phyloP scores from a whole-genome alignment of 1,140 invertebrate genomes.

The Solenopsis fugax region DNA sequence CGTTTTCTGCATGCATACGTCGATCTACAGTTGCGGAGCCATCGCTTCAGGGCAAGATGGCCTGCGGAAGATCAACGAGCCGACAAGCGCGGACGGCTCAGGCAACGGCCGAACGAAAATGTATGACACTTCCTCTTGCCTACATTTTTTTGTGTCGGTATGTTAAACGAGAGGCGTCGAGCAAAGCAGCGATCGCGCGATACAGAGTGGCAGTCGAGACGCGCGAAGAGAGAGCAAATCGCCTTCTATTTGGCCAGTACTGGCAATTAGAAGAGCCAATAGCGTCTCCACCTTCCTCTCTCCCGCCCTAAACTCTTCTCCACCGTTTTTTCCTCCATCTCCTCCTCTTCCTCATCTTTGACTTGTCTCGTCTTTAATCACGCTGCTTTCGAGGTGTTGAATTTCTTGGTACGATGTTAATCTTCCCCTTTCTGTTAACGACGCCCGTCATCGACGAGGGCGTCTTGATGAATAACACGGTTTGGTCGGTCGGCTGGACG shows the following conservation, averaged over 20 bases:
- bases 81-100: constrained; percentile 20
- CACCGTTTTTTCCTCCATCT: not conserved
- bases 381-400: constrained; percentile 71
- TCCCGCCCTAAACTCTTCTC: not conserved
- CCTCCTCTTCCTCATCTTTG: not conserved
- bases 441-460: constrained; percentile 45
- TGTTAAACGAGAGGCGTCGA: constrained; percentile 80
- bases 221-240: constrained; percentile 46
- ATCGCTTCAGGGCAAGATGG: constrained; percentile 37
- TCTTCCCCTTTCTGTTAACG: constrained; percentile 55
- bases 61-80: constrained; percentile 50
- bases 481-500: constrained; percentile 26
- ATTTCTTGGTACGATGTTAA: constrained; percentile 74
- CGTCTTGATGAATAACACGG: constrained; percentile 54
- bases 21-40: constrained; percentile 19
- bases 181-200: constrained; percentile 66
- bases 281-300: constrained; percentile 44
- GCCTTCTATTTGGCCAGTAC: constrained; percentile 65
- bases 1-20: not conserved
- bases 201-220: not conserved
- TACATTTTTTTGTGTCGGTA: constrained; percentile 69
- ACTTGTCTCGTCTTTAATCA: constrained; percentile 69
- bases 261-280: constrained; percentile 75
- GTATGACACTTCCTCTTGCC: constrained; percentile 54
- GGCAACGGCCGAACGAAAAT: constrained; percentile 53